Base-by-base conservation (phyloP, 1,140 invertebrate genomes). In the Cheumatopsyche charites region DNA sequence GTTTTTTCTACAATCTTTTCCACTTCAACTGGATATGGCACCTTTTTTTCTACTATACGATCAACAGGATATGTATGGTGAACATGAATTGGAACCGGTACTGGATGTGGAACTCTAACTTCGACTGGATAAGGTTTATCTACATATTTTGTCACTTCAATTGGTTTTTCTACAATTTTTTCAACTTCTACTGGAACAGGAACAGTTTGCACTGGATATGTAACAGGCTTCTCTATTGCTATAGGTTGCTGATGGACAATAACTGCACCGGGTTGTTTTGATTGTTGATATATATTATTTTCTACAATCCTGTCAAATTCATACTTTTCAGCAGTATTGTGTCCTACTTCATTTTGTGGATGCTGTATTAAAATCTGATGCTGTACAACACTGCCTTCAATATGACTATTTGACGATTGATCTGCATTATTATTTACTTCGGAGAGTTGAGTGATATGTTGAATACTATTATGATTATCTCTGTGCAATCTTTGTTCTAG, bases 91-190 rank as follows among this genome's bases (percentile, higher is more conserved):
- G 83, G 80, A 5, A 84, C 78, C 1, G 83, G 81, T 3, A 85
- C 81, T 0, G 83, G 84, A 21, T 84, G 82, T 0, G 83, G 82
- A 29, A 84, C 81, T 1, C 83, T 83, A 12, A 87, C 81, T 76
- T 87, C 82, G 13, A 88, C 79, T 45, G 84, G 81, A 71, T 84
- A 80, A 3, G 82, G 82, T 75, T 84, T 86, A 70, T 88, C 84
- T 1, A 87, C 76, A 19, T 84, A 80, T 75, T 87, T 87, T 9
- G 87, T 88, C 1, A 88, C 79, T 67, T 82, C 82, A 7, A 86
- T 79, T 0, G 86, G 85, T 76, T 86, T 88, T 76, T 88, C 87
- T 0, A 88, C 82, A 43, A 88, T 83, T 73, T 82, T 85, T 61
- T 87, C 85, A n/a, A 86, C 83, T 25, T 82, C 79, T n/a, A 85